Evolutionary conservation across 2,797 vertebrate genomes (phyloP).

Genomic region (Oceanodroma leucorhoa): DNA sequence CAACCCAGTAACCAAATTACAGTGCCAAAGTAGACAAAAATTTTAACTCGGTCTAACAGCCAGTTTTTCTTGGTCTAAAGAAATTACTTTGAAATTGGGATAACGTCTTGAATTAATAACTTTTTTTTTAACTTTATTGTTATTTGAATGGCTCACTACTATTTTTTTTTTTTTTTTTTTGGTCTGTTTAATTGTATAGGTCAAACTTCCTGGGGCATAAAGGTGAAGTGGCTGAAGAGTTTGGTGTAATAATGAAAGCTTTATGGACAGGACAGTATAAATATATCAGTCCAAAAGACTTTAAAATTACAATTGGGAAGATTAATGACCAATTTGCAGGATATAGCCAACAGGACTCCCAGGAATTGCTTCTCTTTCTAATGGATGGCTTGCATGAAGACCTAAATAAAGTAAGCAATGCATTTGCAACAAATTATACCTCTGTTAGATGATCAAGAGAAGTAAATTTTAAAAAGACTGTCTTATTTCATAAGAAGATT

Average conservation of each 20-base stretch:
- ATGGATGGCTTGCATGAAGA: slow-evolving; percentile 99
- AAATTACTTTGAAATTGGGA: neutral
- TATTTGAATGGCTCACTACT: neutral
- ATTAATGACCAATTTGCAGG: slow-evolving; percentile 95
- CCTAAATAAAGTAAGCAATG: slow-evolving; percentile 89
- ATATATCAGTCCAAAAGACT: slow-evolving; percentile 93
- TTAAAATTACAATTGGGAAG: slow-evolving; percentile 95
- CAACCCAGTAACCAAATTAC: neutral
- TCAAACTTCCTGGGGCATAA: slow-evolving; percentile 94
- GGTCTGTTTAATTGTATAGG: slow-evolving; percentile 71
- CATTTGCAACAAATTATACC: neutral
- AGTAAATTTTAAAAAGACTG: neutral
- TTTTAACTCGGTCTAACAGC: neutral
- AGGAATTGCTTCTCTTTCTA: slow-evolving; percentile 94
- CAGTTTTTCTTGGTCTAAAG: neutral
- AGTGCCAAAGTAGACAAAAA: neutral
- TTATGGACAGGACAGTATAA: slow-evolving; percentile 94
- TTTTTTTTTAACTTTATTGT: neutral
- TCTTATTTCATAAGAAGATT: neutral
- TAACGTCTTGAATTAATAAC: neutral
- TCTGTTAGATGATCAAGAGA: neutral
- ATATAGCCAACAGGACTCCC: slow-evolving; percentile 95
- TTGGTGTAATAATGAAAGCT: slow-evolving; percentile 96
- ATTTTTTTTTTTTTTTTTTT: neutral
- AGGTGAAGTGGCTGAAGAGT: slow-evolving; percentile 97